Conservation (phyloP, 1,140 invertebrate species). For the Bombus picipes region DNA sequence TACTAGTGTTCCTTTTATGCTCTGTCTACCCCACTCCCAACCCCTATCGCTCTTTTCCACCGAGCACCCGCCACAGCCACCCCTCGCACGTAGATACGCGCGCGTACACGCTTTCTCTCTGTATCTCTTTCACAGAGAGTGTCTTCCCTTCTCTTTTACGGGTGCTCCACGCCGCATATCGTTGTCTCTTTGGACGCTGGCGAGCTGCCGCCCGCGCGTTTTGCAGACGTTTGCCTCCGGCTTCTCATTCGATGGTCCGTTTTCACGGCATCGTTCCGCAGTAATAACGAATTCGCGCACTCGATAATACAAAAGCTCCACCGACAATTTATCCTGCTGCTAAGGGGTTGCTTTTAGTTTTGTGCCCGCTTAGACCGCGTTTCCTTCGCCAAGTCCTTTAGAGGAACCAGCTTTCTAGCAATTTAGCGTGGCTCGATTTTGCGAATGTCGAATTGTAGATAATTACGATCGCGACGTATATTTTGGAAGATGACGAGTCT, state of each 20-base stretch:
- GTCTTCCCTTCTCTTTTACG: conserved; percentile 42
- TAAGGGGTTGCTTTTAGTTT: neutral
- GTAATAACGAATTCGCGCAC: conserved; percentile 44
- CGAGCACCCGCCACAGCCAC: conserved; percentile 23
- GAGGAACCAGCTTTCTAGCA: neutral
- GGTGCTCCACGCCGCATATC: conserved; percentile 12
- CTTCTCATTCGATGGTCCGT: conserved; percentile 56
- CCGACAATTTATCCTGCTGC: conserved; percentile 2
- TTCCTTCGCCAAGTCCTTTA: neutral
- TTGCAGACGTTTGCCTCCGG: conserved; percentile 57
- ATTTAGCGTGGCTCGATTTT: neutral
- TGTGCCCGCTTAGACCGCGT: neutral
- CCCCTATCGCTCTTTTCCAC: conserved; percentile 61
- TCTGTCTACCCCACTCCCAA: conserved; percentile 49
- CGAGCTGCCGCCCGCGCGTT: conserved; percentile 40
- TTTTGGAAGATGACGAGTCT: too few species aligned
- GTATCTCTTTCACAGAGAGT: conserved; percentile 45
- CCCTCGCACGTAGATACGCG: conserved; percentile 43
- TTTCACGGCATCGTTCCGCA: conserved; percentile 34
- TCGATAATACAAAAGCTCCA: conserved; percentile 37
- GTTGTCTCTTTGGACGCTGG: conserved; percentile 60
- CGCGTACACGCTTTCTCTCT: conserved; percentile 25
- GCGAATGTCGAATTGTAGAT: neutral
- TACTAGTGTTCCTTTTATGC: conserved; percentile 78
- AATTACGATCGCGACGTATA: neutral